Percentiles rank a stretch among this genome's conserved stretches.
Evolutionary conservation across 2,113 vertebrate species (phyloP).

Genomic region (Probosciger aterrimus): DNA sequence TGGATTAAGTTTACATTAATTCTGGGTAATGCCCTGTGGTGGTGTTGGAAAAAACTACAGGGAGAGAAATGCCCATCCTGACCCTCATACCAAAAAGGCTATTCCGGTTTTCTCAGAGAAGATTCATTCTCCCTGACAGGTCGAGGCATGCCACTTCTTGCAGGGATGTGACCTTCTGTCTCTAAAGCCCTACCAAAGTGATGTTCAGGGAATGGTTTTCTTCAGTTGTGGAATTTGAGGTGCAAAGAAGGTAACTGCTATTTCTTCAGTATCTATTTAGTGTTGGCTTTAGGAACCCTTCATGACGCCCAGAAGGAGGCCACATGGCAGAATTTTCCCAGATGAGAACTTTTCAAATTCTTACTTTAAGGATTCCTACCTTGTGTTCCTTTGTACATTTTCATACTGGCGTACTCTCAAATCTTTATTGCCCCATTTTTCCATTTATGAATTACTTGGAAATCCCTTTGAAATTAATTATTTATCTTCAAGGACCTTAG

Average conservation of each 20-base stretch:
- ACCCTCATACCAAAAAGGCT: not conserved
- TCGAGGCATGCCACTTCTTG: rapidly evolving
- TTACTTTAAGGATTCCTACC: not conserved
- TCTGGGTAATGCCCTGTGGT: not conserved
- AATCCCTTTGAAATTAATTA: constrained; percentile 56
- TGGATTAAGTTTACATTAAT: not conserved
- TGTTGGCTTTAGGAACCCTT: not conserved
- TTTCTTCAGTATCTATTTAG: not conserved
- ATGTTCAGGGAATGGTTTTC: not conserved
- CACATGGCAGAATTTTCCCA: not conserved
- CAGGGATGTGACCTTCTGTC: not conserved
- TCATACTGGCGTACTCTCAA: not conserved
- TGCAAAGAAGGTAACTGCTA: not conserved
- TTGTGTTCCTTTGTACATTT: not conserved
- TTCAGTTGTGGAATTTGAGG: not conserved
- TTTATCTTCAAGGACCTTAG: constrained; percentile 22
- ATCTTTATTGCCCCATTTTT: constrained; percentile 28
- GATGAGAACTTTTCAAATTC: not conserved
- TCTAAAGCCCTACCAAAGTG: not conserved
- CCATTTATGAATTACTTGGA: not conserved
- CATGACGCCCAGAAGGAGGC: not conserved
- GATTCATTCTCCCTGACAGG: not conserved
- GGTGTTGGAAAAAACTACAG: not conserved
- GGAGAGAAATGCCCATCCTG: not conserved
- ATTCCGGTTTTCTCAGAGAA: not conserved